Evolutionary conservation across 2,888 invertebrate species (phyloP).

Genomic region (Epicampocera succincta): DNA sequence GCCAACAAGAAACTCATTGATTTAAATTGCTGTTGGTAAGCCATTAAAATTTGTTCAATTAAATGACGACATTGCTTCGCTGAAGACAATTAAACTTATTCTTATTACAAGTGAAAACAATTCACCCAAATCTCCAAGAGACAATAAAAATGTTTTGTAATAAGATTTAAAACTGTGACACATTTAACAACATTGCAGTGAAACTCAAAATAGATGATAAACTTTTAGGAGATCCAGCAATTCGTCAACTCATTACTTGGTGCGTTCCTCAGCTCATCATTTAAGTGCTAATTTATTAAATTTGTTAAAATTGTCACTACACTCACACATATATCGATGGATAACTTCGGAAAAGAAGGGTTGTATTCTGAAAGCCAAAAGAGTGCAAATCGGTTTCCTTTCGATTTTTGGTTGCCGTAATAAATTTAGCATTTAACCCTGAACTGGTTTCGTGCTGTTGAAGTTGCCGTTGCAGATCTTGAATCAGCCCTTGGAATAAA

Average conservation of each 20-base stretch:
- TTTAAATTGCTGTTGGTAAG: neutral
- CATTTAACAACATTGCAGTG: neutral
- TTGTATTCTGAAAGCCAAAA: no score
- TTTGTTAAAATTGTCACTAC: no score
- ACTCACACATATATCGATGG: no score
- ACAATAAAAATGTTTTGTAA: neutral
- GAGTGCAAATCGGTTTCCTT: no score
- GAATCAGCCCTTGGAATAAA: no score
- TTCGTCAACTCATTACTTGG: neutral
- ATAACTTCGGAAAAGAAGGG: no score
- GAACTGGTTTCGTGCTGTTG: no score
- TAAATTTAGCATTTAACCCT: no score
- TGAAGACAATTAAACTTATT: constrained; percentile 32
- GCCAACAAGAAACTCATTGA: no score
- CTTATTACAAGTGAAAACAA: neutral
- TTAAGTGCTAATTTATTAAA: no score
- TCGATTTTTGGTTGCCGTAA: no score
- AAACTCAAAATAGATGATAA: neutral
- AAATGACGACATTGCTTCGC: constrained; percentile 70
- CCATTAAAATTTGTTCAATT: constrained; percentile 67
- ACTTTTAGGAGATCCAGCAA: neutral
- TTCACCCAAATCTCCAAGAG: neutral
- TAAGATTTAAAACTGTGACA: constrained; percentile 14
- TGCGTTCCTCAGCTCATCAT: neutral
- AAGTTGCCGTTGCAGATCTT: no score